Evolutionary conservation across 2,797 vertebrate genomes (phyloP), one percentile per base, ranked within the genome.

Genomic region (Pelochelys cantorii): DNA sequence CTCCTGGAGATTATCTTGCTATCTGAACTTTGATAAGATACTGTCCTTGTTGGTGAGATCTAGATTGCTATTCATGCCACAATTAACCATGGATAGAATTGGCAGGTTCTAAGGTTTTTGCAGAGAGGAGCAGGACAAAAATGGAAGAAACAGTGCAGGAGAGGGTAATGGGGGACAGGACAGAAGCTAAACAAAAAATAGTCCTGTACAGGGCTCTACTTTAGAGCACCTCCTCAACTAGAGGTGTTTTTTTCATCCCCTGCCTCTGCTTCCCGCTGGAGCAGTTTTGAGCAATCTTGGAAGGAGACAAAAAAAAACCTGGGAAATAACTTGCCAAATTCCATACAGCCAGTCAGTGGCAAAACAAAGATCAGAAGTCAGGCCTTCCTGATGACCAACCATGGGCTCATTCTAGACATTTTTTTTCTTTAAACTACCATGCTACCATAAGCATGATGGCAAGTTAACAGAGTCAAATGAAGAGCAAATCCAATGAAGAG

Each of bases 71-170:
- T 87, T 90, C 31, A 13, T 18, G 25, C 68, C 92, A 87, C 91
- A 97, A 92, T 95, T 95, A 95, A 94, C 79, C 95, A 83, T 57
- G 90, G 2, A 17, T 74, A 88, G 29, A 7, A n/a, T 65, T 17
- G 17, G 60, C 15, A 15, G 60, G 60, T 17, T 65, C 29, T 65
- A 65, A 65, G 31, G 13, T n/a, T 65, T 31, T n/a, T n/a, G 60
- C 31, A 31, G 6, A 3, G 31, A 31, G 60, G 29, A 65, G 29
- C 17, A 15, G 29, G 29, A n/a, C 31, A n/a, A 31, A n/a, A n/a
- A 31, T 65, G 14, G 5, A 65, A 65, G 60, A 65, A 65, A 31
- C 29, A 65, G n/a, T 65, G 29, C 29, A 2, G 60, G 60, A n/a
- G 29, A 15, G 13, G 29, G 29, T 17, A 65, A 14, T 65, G 31